Base-by-base conservation (phyloP, 2,888 invertebrate genomes). In the Plusia festucae region DNA sequence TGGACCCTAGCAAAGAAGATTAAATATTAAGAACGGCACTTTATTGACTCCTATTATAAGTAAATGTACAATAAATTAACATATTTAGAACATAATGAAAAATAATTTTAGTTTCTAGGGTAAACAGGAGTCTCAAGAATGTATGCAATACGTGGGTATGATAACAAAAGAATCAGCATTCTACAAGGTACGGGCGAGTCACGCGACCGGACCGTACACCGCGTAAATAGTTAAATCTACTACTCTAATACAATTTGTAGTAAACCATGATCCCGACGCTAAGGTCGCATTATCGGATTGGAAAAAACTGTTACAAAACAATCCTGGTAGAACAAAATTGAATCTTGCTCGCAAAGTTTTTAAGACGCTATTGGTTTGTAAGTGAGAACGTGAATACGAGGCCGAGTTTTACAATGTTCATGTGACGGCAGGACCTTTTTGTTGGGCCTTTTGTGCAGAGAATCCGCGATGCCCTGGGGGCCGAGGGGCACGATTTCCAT, bases 241-340 rank as follows among this genome's bases (percentile, higher is more conserved):
- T 93, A 90, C 93, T 93, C 93, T 93, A 93, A 94, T 94, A 94
- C 94, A 94, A 94, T 94, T 94, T 94, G 94, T 94, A 94, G 94
- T 94, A 94, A 94, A 94, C 94, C 94, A 94, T 93, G 94, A 94
- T 94, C 93, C 93, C 91, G 91, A 88, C 92, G 90, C 93, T 93
- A 94, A 93, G 93, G 93, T 93, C 92, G 92, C 93, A 94, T 94
- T 94, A 94, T 94, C 93, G 92, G 92, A 94, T 93, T 93, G 93
- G 92, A 93, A 93, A 93, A 93, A 94, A 94, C 92, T 90, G 92
- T 93, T 91, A 90, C 90, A 89, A 87, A 89, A 91, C 84, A 87
- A 83, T 80, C 70, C 73, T 57, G 65, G 44, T 20, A 52, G 44
- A 65, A 71, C 78, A 71, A 91, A 92, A 92, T 84, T 87, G 79